Evolutionary conservation across 2,888 invertebrate genomes (phyloP).

Genomic region (Merodon equestris): DNA sequence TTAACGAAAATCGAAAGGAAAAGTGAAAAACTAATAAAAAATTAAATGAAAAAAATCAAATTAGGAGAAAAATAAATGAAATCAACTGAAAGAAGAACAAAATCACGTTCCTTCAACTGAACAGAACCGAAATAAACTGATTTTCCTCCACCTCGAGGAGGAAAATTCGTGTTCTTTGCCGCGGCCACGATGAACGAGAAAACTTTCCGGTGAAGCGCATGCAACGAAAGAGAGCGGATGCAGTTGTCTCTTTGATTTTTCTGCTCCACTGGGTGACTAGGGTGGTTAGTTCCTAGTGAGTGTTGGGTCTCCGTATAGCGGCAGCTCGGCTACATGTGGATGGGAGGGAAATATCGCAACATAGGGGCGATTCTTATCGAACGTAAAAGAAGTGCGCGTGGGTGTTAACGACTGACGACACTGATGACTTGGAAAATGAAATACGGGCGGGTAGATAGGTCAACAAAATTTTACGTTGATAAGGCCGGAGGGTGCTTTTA

Average conservation of each 20-base stretch:
- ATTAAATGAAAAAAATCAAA: conserved; percentile 73
- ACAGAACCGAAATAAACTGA: conserved; percentile 79
- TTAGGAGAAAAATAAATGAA: conserved; percentile 78
- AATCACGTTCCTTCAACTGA: conserved; percentile 78
- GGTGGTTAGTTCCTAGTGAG: not conserved
- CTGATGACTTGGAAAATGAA: conserved; percentile 9
- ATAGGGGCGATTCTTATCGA: conserved; percentile 49
- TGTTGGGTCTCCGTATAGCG: conserved; percentile 20
- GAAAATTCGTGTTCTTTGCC: not conserved
- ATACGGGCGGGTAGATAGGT: conserved; percentile 15
- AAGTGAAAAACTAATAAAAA: conserved; percentile 67
- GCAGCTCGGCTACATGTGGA: conserved; percentile 24
- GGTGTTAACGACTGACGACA: conserved; percentile 15
- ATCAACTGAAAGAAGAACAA: conserved; percentile 78
- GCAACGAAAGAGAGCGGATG: not conserved
- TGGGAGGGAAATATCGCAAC: too few relatives aligned
- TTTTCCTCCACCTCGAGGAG: conserved; percentile 28
- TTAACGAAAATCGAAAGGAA: conserved; percentile 66
- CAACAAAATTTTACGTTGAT: not conserved
- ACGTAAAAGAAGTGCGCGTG: conserved; percentile 14
- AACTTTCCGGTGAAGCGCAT: not conserved
- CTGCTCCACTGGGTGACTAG: not conserved
- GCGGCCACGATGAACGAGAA: too few relatives aligned
- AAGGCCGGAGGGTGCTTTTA: too few relatives aligned
- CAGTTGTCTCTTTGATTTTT: conserved; percentile 26